phyloP scores from a whole-genome alignment of 1,140 invertebrate species.

The Drepana arcuata region DNA sequence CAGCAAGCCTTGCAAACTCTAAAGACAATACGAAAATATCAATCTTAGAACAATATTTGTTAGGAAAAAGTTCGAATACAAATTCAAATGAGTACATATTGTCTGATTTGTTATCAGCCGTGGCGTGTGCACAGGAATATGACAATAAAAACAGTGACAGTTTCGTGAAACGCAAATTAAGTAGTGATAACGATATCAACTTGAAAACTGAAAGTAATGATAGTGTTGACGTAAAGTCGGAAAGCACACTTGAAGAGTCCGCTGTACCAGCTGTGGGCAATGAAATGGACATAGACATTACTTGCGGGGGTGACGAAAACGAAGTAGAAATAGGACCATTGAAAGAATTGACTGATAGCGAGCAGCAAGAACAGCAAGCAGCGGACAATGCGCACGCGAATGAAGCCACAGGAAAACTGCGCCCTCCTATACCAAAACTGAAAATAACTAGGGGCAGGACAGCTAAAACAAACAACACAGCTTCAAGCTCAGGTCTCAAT shows the following conservation, averaged over 20 bases:
- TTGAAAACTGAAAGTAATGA: constrained; percentile 52
- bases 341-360: constrained; percentile 56
- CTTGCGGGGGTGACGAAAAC: constrained; percentile 40
- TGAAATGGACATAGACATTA: constrained; percentile 70
- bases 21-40: constrained; percentile 63
- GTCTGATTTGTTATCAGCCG: constrained; percentile 74
- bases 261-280: constrained; percentile 67
- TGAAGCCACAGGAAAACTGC: constrained; percentile 37
- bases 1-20: constrained; percentile 30
- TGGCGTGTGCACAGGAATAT: constrained; percentile 72
- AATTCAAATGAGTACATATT: constrained; percentile 73
- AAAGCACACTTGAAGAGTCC: constrained; percentile 60
- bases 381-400: constrained; percentile 10
- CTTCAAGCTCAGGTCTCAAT: too few relatives aligned
- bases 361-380: constrained; percentile 41
- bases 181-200: constrained; percentile 53
- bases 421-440: constrained; percentile 66
- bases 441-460: constrained; percentile 65
- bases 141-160: constrained; percentile 57
- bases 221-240: constrained; percentile 41
- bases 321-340: constrained; percentile 67
- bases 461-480: too few relatives aligned
- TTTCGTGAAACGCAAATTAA: constrained; percentile 62
- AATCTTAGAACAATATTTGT: constrained; percentile 64
- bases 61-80: constrained; percentile 45